phyloP scores from a whole-genome alignment of 2,888 invertebrate species.

The Choreutis nemorana region DNA sequence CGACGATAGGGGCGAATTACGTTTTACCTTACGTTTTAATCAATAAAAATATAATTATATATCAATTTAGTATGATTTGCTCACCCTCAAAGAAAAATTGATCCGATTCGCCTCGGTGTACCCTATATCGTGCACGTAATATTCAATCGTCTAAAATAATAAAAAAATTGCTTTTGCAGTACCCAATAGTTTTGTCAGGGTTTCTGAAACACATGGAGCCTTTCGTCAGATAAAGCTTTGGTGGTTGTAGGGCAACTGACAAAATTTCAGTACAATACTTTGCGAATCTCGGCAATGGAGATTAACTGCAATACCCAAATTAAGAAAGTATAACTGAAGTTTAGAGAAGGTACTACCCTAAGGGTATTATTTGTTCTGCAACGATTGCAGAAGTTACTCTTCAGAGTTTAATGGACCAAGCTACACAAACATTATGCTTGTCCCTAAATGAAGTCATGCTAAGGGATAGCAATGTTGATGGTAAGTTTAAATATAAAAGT shows the following conservation, averaged over 20 bases:
- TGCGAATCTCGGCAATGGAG: conserved; percentile 8
- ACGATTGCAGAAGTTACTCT: conserved; percentile 6
- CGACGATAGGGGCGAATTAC: no score
- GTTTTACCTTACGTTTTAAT: no score
- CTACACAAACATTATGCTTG: conserved; percentile 1
- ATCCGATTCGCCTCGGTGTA: no score
- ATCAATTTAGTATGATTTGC: no score
- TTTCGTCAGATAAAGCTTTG: conserved; percentile 5
- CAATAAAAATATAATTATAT: no score
- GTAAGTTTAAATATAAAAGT: no score
- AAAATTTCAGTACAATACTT: conserved; percentile 9
- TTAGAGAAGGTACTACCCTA: conserved; percentile 4
- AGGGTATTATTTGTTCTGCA: not conserved
- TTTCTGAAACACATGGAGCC: conserved; percentile 1
- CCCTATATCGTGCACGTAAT: no score
- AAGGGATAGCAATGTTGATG: no score
- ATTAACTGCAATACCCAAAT: conserved; percentile 10
- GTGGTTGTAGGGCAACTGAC: conserved; percentile 7
- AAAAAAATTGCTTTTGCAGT: not conserved
- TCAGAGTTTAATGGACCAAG: conserved; percentile 5
- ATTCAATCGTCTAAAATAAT: conserved; percentile 4
- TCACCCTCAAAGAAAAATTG: no score
- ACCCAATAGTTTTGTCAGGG: not conserved
- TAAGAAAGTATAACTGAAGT: conserved; percentile 9
- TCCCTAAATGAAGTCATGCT: not conserved